Evolutionary conservation across 2,797 vertebrate species (phyloP), one percentile per base, ranked within the genome.

Genomic region (Chloroceryle amazona): DNA sequence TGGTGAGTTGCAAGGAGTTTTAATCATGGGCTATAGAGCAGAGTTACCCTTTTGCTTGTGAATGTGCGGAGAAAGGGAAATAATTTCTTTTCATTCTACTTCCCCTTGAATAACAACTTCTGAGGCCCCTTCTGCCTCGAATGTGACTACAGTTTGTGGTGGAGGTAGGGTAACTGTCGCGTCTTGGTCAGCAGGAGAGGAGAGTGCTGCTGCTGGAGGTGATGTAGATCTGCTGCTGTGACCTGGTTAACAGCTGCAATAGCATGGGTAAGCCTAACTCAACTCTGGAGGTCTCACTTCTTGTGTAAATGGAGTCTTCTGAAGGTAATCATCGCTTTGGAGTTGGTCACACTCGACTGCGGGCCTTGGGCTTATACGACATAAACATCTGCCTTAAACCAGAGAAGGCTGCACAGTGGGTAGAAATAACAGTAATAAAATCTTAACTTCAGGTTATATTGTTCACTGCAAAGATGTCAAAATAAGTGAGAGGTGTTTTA

Each of bases 21-120:
- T 81, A 58, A 35, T 81, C 84, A 33, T 25, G 42, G 41, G n/a
- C 85, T 84, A 3, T 42, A 67, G 61, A 88, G n/a, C 29, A 15
- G 35, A 42, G 52, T 65, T 92, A 52, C 33, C 80, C 47, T 88
- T 93, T 58, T 83, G 28, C 54, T 78, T 35, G 44, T 63, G 37
- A 73, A 39, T 37, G 19, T 78, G 9, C 31, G 63, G 60, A 75
- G 66, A 44, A 93, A 86, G 29, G 46, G 46, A 65, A 79, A 42
- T 39, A 35, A 44, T 84, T 66, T 67, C 47, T 29, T 79, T 92
- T 76, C 17, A 23, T 66, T 80, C 55, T 63, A 3, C 51, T 86
- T 88, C 47, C 28, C 44, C 87, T 82, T 55, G 54, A 93, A 13
- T 55, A 83, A 58, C 66, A 85, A 80, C 54, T 83, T 81, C 44